phyloP scores from a whole-genome alignment of 2,113 vertebrate species.

The Hucho hucho region DNA sequence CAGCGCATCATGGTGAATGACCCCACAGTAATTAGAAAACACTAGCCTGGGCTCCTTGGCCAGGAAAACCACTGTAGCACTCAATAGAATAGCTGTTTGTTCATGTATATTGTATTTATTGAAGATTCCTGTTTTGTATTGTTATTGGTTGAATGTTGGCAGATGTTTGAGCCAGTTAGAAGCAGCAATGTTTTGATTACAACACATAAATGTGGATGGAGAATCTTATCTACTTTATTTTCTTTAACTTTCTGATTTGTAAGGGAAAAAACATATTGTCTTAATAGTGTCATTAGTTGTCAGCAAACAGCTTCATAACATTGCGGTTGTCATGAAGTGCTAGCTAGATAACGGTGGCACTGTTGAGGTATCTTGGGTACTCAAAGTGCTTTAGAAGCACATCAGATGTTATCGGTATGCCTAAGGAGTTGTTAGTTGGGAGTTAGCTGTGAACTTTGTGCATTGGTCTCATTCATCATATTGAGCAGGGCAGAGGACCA shows the following conservation, averaged over 20 bases:
- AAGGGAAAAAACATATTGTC: neutral
- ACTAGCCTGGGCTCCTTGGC: no score
- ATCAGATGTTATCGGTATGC: neutral
- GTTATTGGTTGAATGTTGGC: no score
- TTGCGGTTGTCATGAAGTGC: neutral
- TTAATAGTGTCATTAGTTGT: neutral
- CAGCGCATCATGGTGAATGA: neutral
- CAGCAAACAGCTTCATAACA: neutral
- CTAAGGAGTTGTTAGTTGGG: neutral
- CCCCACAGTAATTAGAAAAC: no score
- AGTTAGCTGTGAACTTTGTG: neutral
- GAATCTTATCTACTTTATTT: neutral
- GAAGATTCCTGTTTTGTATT: no score
- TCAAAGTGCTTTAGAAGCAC: neutral
- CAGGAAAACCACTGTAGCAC: no score
- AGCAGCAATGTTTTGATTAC: no score
- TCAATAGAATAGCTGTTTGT: no score
- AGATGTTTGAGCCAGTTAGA: no score
- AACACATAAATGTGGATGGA: neutral
- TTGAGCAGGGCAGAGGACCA: neutral
- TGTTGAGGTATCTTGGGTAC: slow-evolving; percentile 5
- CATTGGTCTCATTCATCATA: neutral
- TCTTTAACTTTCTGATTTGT: neutral
- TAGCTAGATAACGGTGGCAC: slow-evolving; percentile 1
- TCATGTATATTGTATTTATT: no score